Conservation (phyloP, 1,140 invertebrate species). For the Gonatopus flavifemur region DNA sequence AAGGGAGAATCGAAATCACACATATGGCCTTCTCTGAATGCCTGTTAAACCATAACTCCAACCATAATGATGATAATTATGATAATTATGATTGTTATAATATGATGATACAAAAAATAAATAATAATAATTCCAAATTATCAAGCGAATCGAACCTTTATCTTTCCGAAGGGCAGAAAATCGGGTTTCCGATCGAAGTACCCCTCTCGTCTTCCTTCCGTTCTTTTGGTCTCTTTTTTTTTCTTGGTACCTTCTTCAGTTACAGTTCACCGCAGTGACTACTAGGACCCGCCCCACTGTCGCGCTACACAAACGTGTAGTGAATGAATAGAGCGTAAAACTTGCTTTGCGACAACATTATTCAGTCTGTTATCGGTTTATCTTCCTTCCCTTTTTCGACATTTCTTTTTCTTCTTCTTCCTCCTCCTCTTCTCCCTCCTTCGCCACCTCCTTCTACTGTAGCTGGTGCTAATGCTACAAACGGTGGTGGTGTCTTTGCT, state of each 20-base stretch:
- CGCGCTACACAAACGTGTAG: constrained; percentile 51
- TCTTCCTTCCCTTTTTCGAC: constrained; percentile 19
- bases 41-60: no score
- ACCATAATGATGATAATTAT: no score
- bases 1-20: no score
- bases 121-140: no score
- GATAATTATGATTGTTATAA: no score
- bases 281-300: constrained; percentile 47
- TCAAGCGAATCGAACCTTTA: no score
- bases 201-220: neutral
- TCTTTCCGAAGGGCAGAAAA: no score
- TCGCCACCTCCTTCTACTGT: neutral
- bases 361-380: constrained; percentile 36
- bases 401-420: constrained; percentile 23
- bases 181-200: no score
- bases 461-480: no score
- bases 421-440: neutral
- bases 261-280: constrained; percentile 35
- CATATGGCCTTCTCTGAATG: no score
- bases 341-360: constrained; percentile 52
- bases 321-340: constrained; percentile 53
- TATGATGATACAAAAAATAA: no score
- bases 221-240: neutral
- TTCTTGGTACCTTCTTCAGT: constrained; percentile 2
- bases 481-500: constrained; percentile 17